A percentile compares a stretch with the other conserved stretches of the same genome.
These are phyloP conservation scores for Hymenochirus boettgeri DNA, from an alignment of 2,113 vertebrate genomes.

Conservation along the genomic window DNA sequence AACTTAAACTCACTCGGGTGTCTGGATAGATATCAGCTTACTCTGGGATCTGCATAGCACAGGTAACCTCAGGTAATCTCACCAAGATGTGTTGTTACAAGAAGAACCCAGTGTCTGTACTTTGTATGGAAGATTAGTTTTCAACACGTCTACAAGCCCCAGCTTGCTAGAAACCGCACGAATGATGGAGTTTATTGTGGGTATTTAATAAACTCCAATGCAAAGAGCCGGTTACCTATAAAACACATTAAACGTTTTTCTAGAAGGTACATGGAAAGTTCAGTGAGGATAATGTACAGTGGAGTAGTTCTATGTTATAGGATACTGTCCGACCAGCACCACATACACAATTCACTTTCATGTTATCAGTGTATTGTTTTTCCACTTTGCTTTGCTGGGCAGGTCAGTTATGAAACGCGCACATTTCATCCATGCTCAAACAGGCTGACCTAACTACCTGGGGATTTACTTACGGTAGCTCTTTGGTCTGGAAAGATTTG, in stretches of 20 bases:
- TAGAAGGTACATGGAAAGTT: too few species aligned
- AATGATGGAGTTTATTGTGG: not conserved
- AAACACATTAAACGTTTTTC: too few species aligned
- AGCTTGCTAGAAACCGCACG: conserved; percentile 10
- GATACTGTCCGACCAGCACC: too few species aligned
- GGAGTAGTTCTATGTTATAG: too few species aligned
- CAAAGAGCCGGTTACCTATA: too few species aligned
- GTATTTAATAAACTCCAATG: conserved; percentile 3
- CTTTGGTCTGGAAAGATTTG: conserved; percentile 31
- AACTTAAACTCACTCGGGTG: too few species aligned
- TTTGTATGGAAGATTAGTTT: too few species aligned
- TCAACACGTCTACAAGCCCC: not conserved
- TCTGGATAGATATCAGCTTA: too few species aligned
- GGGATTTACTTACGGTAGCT: conserved; percentile 27
- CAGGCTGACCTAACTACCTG: conserved; percentile 9
- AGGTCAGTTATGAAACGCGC: not conserved
- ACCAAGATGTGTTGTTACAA: not conserved
- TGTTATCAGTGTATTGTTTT: too few species aligned
- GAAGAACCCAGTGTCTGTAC: not conserved
- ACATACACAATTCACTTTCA: too few species aligned
- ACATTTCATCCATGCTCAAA: conserved; percentile 3
- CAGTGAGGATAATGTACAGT: not conserved
- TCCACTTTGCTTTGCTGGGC: conserved; percentile 12
- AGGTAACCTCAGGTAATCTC: too few species aligned
- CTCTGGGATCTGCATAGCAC: too few species aligned